Conservation (phyloP, 30 jellyfish, hydroid and myxozoan genomes). For the Sanderia malayensis region DNA sequence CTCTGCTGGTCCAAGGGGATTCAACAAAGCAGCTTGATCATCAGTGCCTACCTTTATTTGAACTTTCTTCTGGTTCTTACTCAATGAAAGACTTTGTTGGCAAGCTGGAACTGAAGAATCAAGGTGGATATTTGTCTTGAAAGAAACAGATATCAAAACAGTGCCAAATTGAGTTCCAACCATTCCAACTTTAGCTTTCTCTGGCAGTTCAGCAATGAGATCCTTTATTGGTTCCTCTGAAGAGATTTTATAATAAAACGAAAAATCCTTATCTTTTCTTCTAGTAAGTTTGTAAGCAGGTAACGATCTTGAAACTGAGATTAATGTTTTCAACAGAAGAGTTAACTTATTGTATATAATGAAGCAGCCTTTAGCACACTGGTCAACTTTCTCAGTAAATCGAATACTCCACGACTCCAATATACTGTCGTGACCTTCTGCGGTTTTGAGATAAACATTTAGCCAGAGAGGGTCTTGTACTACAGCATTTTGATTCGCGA, state of each 20-base stretch:
- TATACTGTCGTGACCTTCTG: slow-evolving; percentile 79
- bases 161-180: slow-evolving; percentile 85
- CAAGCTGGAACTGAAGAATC: slow-evolving; percentile 30
- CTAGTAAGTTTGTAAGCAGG: slow-evolving; percentile 81
- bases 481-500: slow-evolving; percentile 61
- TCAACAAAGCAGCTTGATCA: slow-evolving; percentile 32
- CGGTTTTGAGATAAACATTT: slow-evolving; percentile 58
- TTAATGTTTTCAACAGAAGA: slow-evolving; percentile 72
- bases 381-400: slow-evolving; percentile 43
- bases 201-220: slow-evolving; percentile 40
- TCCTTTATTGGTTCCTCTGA: slow-evolving; percentile 26
- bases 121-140: slow-evolving; percentile 41
- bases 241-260: slow-evolving; percentile 61
- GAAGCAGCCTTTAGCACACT: slow-evolving; percentile 42
- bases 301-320: slow-evolving; percentile 67
- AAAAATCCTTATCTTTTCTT: slow-evolving; percentile 67
- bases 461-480: slow-evolving; percentile 66
- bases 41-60: slow-evolving; percentile 35
- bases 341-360: slow-evolving; percentile 83
- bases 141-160: slow-evolving; percentile 37
- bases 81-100: background rate
- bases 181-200: slow-evolving; percentile 46
- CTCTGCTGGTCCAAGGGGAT: slow-evolving; percentile 56
- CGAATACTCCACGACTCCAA: slow-evolving; percentile 84
- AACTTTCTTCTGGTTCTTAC: slow-evolving; percentile 23